Base-by-base conservation (phyloP, 2,797 vertebrate species). In the Brachyrhaphis roseni region DNA sequence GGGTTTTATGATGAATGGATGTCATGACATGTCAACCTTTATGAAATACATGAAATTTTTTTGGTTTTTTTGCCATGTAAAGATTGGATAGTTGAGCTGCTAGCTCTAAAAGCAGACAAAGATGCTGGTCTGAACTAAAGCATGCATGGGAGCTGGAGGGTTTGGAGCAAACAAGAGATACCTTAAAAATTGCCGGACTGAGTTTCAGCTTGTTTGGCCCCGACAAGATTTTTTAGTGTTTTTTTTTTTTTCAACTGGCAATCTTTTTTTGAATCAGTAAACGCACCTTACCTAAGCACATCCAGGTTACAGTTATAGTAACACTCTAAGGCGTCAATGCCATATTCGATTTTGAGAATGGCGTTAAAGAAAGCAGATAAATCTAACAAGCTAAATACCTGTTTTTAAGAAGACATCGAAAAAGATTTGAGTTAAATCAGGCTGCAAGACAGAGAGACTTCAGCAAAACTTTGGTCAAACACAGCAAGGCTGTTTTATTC, bases 41-140 rank as follows among this genome's bases (percentile, higher is more conserved):
- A 57, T 71, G 70, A 49, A 70, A 57, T 79, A 86, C 70, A 78
- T 46, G 31, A 80, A 73, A 73, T 4, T 76, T 10, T 4, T 49
- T 20, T 49, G 16, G 0, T 20, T 49, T 49, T 83, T 64, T 49
- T 75, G 51, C 53, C 87, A 91, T 85, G 75, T 85, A 82, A 76
- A 28, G 20, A 49, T 47, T 5, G 79, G 77, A 79, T 45, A 76
- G 82, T 47, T 55, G n/a, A 26, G 64, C 55, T 80, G 81, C 62
- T 51, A 86, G 88, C 80, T 85, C 47, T 92, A 86, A 85, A 87
- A 93, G 90, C 74, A 47, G 70, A 80, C 20, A 10, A 47, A 79
- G 74, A 82, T 3, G n/a, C 84, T 81, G 87, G 92, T 92, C 92
- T 91, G 85, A 91, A 88, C 89, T 78, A 84, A 51, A 81, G 83